These are phyloP conservation scores for Pygocentrus nattereri DNA, from an alignment of 2,797 vertebrate genomes.

Conservation along the genomic window DNA sequence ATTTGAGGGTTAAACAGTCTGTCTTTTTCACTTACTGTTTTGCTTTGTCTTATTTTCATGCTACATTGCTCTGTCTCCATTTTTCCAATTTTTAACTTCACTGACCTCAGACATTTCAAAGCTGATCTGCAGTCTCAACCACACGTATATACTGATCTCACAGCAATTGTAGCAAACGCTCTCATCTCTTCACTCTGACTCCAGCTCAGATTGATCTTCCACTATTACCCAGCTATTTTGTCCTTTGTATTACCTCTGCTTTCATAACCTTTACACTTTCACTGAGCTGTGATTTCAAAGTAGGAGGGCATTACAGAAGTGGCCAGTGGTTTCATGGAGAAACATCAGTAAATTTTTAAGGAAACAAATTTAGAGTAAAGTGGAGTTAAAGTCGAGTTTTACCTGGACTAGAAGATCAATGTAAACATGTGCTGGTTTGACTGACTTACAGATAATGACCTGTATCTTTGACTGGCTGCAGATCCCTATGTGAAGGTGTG, in stretches of 20 bases:
- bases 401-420: not conserved
- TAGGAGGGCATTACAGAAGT: not conserved
- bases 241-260: not conserved
- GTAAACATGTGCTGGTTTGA: not conserved
- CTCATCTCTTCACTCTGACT: not conserved
- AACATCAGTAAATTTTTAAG: not conserved
- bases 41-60: constrained; percentile 34
- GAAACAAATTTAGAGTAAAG: not conserved
- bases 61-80: constrained; percentile 29
- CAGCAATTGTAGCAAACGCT: not conserved
- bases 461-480: constrained; percentile 63
- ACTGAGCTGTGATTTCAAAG: not conserved
- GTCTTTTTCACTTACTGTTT: not conserved
- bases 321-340: not conserved
- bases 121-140: not conserved
- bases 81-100: constrained; percentile 17
- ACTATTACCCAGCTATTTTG: not conserved
- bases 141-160: not conserved
- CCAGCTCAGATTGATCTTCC: not conserved
- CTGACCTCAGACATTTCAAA: not conserved
- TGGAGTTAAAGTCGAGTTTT: not conserved
- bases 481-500: constrained; percentile 99
- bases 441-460: not conserved
- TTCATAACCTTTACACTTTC: not conserved
- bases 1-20: not conserved